phyloP scores from a whole-genome alignment of 2,113 vertebrate genomes.

The Microtus oregoni region DNA sequence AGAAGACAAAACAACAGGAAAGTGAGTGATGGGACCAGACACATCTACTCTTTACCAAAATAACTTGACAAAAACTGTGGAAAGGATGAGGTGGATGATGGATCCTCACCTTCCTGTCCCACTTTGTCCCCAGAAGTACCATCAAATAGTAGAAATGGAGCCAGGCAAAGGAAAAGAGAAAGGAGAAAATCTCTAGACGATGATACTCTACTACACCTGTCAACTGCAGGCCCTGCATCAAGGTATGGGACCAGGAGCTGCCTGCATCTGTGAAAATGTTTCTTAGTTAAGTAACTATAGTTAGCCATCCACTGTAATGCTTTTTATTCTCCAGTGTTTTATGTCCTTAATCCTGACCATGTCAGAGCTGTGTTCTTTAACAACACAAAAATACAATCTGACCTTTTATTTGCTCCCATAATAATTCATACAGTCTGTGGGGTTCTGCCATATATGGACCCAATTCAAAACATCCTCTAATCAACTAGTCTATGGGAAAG shows the following conservation, averaged over 20 bases:
- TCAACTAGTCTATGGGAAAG: constrained; percentile 82
- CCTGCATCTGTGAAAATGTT: constrained; percentile 49
- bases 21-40: not conserved
- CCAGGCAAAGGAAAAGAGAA: not conserved
- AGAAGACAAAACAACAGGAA: not conserved
- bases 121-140: not conserved
- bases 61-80: not conserved
- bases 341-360: constrained; percentile 31
- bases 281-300: constrained; percentile 63
- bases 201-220: not conserved
- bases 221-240: constrained; percentile 29
- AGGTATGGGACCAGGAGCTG: constrained; percentile 34
- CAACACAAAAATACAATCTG: constrained; percentile 67
- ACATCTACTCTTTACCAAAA: not conserved
- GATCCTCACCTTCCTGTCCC: not conserved
- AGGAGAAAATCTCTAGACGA: not conserved
- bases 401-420: constrained; percentile 77
- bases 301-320: constrained; percentile 40
- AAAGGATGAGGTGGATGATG: not conserved
- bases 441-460: constrained; percentile 81
- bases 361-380: constrained; percentile 61
- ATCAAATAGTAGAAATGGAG: not conserved
- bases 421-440: constrained; percentile 80
- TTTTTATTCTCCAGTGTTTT: constrained; percentile 66
- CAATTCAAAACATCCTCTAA: constrained; percentile 85